Conservation (phyloP, 1,140 invertebrate genomes). For the Caenorhabditis brenneri region DNA sequence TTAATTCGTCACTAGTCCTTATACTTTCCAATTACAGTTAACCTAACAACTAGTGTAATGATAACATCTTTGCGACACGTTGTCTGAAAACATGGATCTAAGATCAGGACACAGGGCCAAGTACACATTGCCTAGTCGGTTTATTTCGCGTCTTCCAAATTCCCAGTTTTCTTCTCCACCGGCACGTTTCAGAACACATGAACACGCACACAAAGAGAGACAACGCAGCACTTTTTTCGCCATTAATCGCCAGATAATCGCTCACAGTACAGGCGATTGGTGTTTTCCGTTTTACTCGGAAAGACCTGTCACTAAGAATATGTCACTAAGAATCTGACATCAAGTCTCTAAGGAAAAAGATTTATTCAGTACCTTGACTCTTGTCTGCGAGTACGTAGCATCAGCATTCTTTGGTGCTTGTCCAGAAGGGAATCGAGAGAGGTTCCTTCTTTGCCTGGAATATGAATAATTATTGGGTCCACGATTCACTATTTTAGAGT, state of each 20-base stretch:
- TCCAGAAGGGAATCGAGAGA: slow-evolving; percentile 19
- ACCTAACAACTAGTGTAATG: too few species aligned
- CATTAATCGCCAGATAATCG: not conserved
- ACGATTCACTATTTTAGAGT: too few species aligned
- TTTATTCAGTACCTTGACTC: slow-evolving; percentile 21
- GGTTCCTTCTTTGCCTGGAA: slow-evolving; percentile 26
- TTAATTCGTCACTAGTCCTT: too few species aligned
- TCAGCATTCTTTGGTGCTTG: slow-evolving; percentile 33
- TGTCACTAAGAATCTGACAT: not conserved
- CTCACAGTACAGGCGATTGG: slow-evolving; percentile 3
- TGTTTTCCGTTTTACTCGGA: not conserved
- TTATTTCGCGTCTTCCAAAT: not conserved
- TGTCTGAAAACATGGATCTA: too few species aligned
- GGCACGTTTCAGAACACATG: slow-evolving; percentile 27
- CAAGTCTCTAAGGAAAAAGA: too few species aligned
- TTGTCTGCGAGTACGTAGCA: slow-evolving; percentile 3
- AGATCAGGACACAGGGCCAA: too few species aligned
- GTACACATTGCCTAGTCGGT: not conserved
- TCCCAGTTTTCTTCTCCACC: not conserved
- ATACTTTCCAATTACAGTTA: too few species aligned
- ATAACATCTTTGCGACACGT: too few species aligned
- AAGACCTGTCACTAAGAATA: not conserved
- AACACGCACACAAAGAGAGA: not conserved
- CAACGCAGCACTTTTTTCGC: not conserved
- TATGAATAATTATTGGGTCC: too few species aligned